Evolutionary conservation across 2,888 invertebrate species (phyloP), one percentile per base, ranked within the genome.

Genomic region (Diabrotica balteata): DNA sequence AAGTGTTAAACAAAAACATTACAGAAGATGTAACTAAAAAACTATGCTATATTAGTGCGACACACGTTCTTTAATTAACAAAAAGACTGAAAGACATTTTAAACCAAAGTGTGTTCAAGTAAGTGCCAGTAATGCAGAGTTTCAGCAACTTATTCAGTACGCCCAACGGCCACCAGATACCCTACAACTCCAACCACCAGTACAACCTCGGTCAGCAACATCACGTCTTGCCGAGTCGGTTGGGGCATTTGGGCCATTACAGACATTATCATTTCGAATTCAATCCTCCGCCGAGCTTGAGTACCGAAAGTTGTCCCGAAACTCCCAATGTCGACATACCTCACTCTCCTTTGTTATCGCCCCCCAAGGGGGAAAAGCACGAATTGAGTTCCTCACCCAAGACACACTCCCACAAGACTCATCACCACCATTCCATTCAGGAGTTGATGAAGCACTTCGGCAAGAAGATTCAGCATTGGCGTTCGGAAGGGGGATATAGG

Each of bases 361-460:
- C 69, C 2, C 43, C 55, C 45, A 60, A 53, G 49, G 43, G 32
- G 8, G 66, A 66, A 9, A 55, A 11, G 7, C 4, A 7, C 8
- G 52, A 53, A 7, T 63, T 53, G 11, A 46, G 61, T 11, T 53
- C 43, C 8, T 54, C 66, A 32, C 55, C 60, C 54, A 47, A 60
- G n/a, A 77, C 76, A 50, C 73, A 54, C 17, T 64, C 69, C n/a
- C 57, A 77, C 10, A 78, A 80, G 65, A 76, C 86, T 73, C 86
- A 87, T 55, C 86, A 87, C 69, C 84, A 84, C 71, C 90, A 91
- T 82, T 89, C 92, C 43, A 91, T 93, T 77, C 92, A 93, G 78
- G 93, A 93, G 78, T 84, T 93, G 82, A 89, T 93, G 60, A 87
- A 91, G 74, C 90, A 91, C 77, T 91, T 93, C 75, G 90, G 92